Evolutionary conservation across 2,888 invertebrate genomes (phyloP).

Genomic region (Pseudococcus jackbeardsleyi): DNA sequence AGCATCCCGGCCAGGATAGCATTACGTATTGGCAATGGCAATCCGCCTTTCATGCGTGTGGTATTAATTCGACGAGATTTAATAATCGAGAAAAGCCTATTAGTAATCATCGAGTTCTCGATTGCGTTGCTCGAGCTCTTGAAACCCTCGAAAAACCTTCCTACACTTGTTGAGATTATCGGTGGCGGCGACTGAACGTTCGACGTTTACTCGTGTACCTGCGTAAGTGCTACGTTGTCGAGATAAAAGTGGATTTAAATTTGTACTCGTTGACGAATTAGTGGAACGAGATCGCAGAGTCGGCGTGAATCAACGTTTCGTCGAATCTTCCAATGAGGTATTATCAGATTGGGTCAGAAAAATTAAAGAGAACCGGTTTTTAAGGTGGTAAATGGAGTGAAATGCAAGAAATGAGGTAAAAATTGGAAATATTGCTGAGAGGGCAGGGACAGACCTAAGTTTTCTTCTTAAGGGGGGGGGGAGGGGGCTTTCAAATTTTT

Average conservation of each 20-base stretch:
- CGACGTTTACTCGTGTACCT: not conserved
- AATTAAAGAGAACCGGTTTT: not conserved
- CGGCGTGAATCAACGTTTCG: no score
- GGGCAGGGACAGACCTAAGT: no score
- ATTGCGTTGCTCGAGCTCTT: not conserved
- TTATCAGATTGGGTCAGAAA: no score
- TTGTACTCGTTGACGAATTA: constrained; percentile 1
- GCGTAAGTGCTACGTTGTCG: not conserved
- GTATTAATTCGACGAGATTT: constrained; percentile 40
- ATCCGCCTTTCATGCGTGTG: constrained; percentile 5
- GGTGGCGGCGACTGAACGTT: not conserved
- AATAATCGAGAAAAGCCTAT: constrained; percentile 36
- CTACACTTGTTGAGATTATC: not conserved
- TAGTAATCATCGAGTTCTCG: constrained; percentile 27
- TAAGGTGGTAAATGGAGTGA: not conserved
- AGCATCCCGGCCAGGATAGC: not conserved
- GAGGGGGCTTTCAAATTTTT: no score
- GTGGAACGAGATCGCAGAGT: not conserved
- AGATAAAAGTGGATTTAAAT: not conserved
- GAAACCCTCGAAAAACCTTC: not conserved
- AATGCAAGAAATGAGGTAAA: no score
- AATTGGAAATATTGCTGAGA: no score
- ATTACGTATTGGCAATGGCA: not conserved
- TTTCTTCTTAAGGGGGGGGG: no score
- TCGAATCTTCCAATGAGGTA: no score